Percentiles rank a stretch among this genome's conserved stretches.
Conservation (phyloP, 2,888 invertebrate species). For the Ichneumon xanthorius region DNA sequence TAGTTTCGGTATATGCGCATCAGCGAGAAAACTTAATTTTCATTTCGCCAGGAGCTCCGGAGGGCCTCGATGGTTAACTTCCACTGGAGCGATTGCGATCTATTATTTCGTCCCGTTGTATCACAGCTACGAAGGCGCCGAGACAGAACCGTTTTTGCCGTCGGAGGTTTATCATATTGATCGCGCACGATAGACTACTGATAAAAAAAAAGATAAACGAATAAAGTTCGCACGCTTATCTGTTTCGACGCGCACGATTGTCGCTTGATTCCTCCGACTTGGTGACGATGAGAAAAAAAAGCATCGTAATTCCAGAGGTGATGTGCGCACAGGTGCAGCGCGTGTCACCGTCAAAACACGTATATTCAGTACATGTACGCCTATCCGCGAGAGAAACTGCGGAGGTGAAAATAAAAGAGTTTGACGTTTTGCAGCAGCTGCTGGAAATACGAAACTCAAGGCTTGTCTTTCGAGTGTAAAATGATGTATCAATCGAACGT, state of each 20-base stretch:
- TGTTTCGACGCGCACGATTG: neutral
- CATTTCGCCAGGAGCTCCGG: slow-evolving; percentile 10
- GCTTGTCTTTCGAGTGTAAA: slow-evolving; percentile 31
- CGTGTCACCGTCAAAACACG: slow-evolving; percentile 40
- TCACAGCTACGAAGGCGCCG: neutral
- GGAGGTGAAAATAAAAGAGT: slow-evolving; percentile 20
- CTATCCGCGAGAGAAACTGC: slow-evolving; percentile 22
- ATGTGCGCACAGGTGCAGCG: slow-evolving; percentile 52
- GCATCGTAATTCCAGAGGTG: slow-evolving; percentile 2
- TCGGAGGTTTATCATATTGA: slow-evolving; percentile 31
- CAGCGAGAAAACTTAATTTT: slow-evolving; percentile 24
- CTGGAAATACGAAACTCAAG: slow-evolving; percentile 56
- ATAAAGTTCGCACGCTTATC: slow-evolving; percentile 31
- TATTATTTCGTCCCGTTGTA: slow-evolving; percentile 27
- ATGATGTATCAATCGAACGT: slow-evolving; percentile 20
- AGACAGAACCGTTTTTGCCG: neutral
- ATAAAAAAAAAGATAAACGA: slow-evolving; percentile 4
- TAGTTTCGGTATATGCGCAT: slow-evolving; percentile 33
- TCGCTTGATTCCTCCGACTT: slow-evolving; percentile 3
- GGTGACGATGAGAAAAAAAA: slow-evolving; percentile 4
- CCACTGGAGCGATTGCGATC: slow-evolving; percentile 28
- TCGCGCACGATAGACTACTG: slow-evolving; percentile 7
- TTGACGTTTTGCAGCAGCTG: slow-evolving; percentile 61
- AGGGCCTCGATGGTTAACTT: slow-evolving; percentile 27
- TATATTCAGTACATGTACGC: neutral